These are phyloP conservation scores for Cataglyphis hispanica DNA, from an alignment of 1,140 invertebrate species.

Conservation along the genomic window DNA sequence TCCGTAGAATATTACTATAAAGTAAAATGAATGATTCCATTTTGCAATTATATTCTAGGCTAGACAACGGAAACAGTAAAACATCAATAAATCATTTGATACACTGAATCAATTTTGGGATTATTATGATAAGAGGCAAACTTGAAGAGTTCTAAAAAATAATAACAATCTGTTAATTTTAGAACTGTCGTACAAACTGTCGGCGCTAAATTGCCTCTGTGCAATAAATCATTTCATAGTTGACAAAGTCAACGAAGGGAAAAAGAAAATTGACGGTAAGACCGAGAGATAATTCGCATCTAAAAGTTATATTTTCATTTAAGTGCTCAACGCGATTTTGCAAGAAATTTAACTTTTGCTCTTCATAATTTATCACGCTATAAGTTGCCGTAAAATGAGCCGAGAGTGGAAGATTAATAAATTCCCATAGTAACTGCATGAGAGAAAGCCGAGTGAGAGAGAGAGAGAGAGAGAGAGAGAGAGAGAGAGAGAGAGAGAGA, in stretches of 20 bases:
- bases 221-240: conserved; percentile 12
- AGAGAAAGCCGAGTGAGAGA: background rate
- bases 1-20: background rate
- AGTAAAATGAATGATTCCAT: background rate
- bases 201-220: conserved; percentile 17
- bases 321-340: background rate
- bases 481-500: no score
- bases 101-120: conserved; percentile 9
- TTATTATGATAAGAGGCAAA: background rate
- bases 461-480: no score
- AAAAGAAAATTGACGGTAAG: background rate
- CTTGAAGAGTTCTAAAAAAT: conserved; percentile 32
- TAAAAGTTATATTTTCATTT: background rate
- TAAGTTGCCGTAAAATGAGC: background rate
- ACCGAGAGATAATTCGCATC: background rate
- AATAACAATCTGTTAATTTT: conserved; percentile 26
- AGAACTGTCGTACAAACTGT: conserved; percentile 13
- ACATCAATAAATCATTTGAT: background rate
- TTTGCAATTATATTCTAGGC: background rate
- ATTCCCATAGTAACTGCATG: background rate
- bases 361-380: background rate
- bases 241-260: background rate
- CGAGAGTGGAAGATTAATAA: conserved; percentile 23
- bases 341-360: conserved; percentile 10
- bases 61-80: background rate